Base-by-base conservation (phyloP, 2,888 invertebrate species). In the Ctenicera cuprea region DNA sequence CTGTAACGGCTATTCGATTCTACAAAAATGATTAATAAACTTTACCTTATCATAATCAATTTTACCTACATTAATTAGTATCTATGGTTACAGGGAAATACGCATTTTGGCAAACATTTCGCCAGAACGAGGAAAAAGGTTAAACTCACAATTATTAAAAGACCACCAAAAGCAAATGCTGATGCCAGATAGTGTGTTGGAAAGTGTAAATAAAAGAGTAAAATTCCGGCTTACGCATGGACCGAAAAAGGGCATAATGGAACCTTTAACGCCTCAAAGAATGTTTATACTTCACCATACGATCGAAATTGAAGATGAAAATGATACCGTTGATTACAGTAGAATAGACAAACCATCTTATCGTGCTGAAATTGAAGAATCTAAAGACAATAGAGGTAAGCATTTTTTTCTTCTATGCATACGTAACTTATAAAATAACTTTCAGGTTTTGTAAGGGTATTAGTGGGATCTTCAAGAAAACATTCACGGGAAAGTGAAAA, bases 261-360 rank as follows among this genome's bases (percentile, higher is more conserved):
- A 93, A 82, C 89, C 92, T 0, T 83, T 95, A 16, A 89, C 90
- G 43, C 88, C 91, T 0, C 90, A 92, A 45, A 88, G 93, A 48
- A 89, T 94, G 61, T 94, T 90, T 80, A 89, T 94, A 30, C 89
- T 94, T 8, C 92, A 94, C 79, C 93, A 94, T 80, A 94, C 93
- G 73, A 90, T 95, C 37, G 93, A 94, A 80, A 91, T 94, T 9
- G 89, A 91, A 43, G 91, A 93, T 65, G 89, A 91, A 0, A 89
- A 90, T 45, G 92, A 92, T 77, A 89, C 80, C 0, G 88, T 89
- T 8, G 90, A 90, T 76, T 90, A 90, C 79, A 89, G 88, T 7
- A 88, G 90, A 63, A 88, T 90, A 12, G 90, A 92, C 78, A 90
- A 90, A 20, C 90, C 91, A 0, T 90, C 90, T 63, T 93, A 93